Percentiles rank a stretch among this genome's conserved stretches.
phyloP scores from a whole-genome alignment of 2,797 vertebrate species.

The Pangasius djambal region DNA sequence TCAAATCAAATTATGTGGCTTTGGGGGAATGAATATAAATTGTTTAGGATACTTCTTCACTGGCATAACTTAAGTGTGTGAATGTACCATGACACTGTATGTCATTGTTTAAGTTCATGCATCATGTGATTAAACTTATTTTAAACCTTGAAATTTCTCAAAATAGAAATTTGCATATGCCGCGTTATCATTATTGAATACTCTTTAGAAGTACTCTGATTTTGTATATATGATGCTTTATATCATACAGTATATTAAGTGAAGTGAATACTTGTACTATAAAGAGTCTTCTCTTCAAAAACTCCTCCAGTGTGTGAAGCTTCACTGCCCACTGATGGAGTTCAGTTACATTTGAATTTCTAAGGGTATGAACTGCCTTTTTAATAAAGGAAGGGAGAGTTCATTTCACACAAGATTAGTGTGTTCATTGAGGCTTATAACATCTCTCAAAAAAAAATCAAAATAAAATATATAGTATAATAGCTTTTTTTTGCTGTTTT shows the following conservation, averaged over 20 bases:
- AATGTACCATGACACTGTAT: background rate
- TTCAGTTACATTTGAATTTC: background rate
- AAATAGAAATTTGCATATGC: background rate
- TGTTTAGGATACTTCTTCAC: background rate
- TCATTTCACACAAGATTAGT: background rate
- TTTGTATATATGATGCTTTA: background rate
- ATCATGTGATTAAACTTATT: background rate
- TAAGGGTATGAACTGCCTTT: background rate
- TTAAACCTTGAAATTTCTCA: background rate
- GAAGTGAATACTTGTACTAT: background rate
- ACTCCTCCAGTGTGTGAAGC: background rate
- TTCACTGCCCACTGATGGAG: background rate
- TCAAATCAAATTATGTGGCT: background rate
- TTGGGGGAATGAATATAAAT: background rate
- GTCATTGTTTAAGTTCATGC: background rate
- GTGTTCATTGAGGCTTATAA: background rate
- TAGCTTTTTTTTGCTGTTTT: background rate
- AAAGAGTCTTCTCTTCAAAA: background rate
- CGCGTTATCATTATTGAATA: background rate
- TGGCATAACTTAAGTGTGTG: background rate
- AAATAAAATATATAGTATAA: background rate
- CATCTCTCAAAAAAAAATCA: background rate
- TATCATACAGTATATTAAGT: background rate
- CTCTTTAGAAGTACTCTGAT: background rate
- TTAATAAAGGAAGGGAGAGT: background rate